Conservation (phyloP, 2,888 invertebrate species). For the Mythimna ferrago region DNA sequence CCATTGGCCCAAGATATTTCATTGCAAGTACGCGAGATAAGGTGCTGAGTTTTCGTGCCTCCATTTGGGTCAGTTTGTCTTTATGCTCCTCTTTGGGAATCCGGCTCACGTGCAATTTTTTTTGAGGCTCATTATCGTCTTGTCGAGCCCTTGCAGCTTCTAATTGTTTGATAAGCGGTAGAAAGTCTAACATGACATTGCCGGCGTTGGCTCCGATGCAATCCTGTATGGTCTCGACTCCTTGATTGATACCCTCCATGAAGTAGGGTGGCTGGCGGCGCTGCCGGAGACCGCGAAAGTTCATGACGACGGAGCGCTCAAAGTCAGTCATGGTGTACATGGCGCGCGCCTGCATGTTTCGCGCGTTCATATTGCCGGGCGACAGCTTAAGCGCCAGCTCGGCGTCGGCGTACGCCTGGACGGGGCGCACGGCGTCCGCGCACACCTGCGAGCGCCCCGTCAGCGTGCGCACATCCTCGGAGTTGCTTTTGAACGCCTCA, state of each 20-base stretch:
- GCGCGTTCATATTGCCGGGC: constrained; percentile 84
- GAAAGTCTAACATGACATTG: constrained; percentile 83
- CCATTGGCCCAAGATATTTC: constrained; percentile 88
- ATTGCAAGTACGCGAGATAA: constrained; percentile 85
- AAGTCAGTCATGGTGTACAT: constrained; percentile 88
- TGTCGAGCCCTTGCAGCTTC: constrained; percentile 69
- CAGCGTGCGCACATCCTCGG: constrained; percentile 83
- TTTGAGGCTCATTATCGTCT: constrained; percentile 75
- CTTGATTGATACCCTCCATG: constrained; percentile 86
- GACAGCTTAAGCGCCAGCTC: constrained; percentile 84
- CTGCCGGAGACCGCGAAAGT: constrained; percentile 79
- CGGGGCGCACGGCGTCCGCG: constrained; percentile 83
- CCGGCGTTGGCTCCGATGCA: constrained; percentile 86
- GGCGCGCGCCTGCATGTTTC: constrained; percentile 86
- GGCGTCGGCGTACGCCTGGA: constrained; percentile 85
- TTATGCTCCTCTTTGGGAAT: constrained; percentile 80
- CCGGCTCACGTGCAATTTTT: constrained; percentile 77
- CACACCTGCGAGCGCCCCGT: constrained; percentile 86
- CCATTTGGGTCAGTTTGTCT: constrained; percentile 84
- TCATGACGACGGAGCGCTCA: constrained; percentile 86
- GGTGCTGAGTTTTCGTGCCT: constrained; percentile 81
- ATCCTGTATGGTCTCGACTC: constrained; percentile 86
- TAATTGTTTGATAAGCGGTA: constrained; percentile 83
- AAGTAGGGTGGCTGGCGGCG: constrained; percentile 86
- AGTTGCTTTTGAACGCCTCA: constrained; percentile 79